Base-by-base conservation (phyloP, 92 coral and sea anemone genomes). In the Actinostola sp. region DNA sequence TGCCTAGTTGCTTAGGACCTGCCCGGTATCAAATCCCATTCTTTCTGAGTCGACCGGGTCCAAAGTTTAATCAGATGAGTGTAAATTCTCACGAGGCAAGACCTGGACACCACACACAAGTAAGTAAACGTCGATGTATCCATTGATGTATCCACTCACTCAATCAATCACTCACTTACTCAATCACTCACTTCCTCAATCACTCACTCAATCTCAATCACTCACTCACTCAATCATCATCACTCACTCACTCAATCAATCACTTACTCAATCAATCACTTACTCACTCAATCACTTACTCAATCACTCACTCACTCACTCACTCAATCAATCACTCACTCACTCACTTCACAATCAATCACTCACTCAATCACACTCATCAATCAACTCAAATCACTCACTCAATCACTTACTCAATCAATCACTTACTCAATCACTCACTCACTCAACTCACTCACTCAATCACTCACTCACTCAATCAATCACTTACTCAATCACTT, bases 91-190 rank as follows among this genome's bases (percentile, higher is more conserved):
- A 94, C 52, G 98, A 94, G 43, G 97, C 97, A 3, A 82, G 93
- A 70, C 98, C 98, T 61, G 98, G 98, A 15, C 98, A 94, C 87
- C 98, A 94, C 70, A 94, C 98, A 17, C 98, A 94, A 92, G 98
- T 94, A 20, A 39, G 45, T 39, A 14, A 39, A 39, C 8, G 14
- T 39, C 45, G 45, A 39, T 39, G 7, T 39, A 39, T 14, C 7
- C 45, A 14, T 7, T 39, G 45, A 39, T 39, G 45, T 39, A 7
- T 39, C 14, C 7, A 39, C 14, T 7, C 7, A 7, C 14, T 39
- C 8, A 39, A 7, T 7, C 8, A 14, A 7, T 7, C 14, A 39
- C 14, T 39, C 14, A 7, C 14, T 14, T 14, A 39, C 14, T 7
- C 45, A 39, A 7, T 39, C 45, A 7, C 14, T 39, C 45, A 39